Base-by-base conservation (phyloP, 2,797 vertebrate species). In the Muraenolepis orangiensis region DNA sequence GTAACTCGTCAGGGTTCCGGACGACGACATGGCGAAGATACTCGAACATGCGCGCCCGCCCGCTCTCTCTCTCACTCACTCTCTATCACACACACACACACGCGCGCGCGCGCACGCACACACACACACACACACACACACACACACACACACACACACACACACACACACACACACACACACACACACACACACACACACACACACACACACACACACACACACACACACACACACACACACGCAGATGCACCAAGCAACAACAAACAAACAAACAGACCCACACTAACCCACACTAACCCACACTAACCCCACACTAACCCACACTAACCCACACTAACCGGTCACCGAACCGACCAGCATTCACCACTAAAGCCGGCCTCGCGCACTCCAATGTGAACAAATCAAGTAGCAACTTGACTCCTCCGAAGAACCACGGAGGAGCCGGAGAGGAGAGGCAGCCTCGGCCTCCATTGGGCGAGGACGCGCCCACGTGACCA, bases 361-460 rank as follows among this genome's bases (percentile, higher is more conserved):
- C 85, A 84, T 87, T 75, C 69, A 80, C 13, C 66, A 67, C 66
- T 77, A 83, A 86, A 85, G 81, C 38, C 84, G 79, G 83, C 36
- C 86, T 79, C 87, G 85, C 85, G 86, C 85, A 70, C 70, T 68
- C 66, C 83, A 83, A 96, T 95, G 95, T 95, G 95, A 94, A 94
- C 95, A 95, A 95, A 93, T 95, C 95, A 95, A 96, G 96, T 95
- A 95, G 94, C 96, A 93, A 92, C 90, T 96, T 96, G 94, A 95
- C 95, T 94, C 82, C 90, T 95, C 91, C 91, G 91, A 94, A 95
- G 96, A 96, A 96, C 96, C 96, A 95, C 95, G 96, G 96, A 95
- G 94, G 93, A 94, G 92, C 96, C 95, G 96, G 97, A 97, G 95
- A 93, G 95, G 95, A 93, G 90, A 94, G 91, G 88, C 92, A 94